A percentile compares a stretch with the other conserved stretches of the same genome.
phyloP scores from a whole-genome alignment of 2,113 vertebrate species.

The Pogona vitticeps region DNA sequence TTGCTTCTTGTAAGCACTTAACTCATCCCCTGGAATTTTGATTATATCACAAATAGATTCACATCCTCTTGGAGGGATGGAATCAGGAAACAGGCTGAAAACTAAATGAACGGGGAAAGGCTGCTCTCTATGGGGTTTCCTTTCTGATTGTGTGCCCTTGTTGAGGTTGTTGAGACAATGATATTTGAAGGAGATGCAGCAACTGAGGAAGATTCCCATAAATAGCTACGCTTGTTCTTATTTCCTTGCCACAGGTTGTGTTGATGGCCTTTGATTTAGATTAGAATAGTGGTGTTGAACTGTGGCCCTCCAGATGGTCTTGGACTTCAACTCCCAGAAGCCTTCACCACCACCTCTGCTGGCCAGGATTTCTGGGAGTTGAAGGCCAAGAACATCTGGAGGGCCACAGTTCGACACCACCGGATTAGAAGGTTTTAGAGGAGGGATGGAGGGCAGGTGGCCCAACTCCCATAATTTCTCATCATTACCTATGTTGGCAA shows the following conservation, averaged over 20 bases:
- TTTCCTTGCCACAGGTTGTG: background rate
- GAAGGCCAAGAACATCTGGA: no score
- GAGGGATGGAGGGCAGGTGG: no score
- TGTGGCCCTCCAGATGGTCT: no score
- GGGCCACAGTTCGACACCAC: no score
- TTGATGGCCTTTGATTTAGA: no score
- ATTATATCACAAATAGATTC: background rate
- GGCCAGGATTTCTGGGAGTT: no score
- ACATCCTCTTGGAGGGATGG: conserved; percentile 7
- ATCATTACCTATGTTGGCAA: no score
- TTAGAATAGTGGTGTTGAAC: no score
- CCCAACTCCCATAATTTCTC: no score
- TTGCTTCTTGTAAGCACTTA: background rate
- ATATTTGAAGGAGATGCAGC: background rate
- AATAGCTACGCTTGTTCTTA: background rate
- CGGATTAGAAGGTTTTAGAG: no score
- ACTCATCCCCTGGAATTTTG: conserved; percentile 18
- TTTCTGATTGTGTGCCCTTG: background rate
- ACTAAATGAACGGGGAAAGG: background rate
- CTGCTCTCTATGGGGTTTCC: background rate
- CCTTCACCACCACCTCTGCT: background rate
- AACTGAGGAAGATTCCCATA: background rate
- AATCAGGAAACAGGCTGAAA: background rate
- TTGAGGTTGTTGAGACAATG: background rate
- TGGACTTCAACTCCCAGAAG: no score